phyloP scores from a whole-genome alignment of 2,888 invertebrate species.

The Andrena camellia region DNA sequence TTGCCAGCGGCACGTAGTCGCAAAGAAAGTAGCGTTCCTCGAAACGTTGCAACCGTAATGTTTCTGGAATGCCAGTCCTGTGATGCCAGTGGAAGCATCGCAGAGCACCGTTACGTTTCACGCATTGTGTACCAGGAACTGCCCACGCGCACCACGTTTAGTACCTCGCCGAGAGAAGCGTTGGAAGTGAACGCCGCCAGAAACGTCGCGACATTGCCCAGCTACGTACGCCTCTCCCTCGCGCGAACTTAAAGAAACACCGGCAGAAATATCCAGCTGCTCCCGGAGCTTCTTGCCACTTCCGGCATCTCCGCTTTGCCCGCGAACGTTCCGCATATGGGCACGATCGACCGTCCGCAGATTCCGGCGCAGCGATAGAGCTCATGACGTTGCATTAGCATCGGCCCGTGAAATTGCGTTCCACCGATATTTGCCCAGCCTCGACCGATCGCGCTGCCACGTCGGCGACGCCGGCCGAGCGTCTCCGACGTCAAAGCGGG shows the following conservation, averaged over 20 bases:
- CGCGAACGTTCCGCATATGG: not conserved
- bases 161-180: constrained; percentile 1
- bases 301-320: not conserved
- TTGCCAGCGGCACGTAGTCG: not conserved
- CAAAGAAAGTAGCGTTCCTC: constrained; percentile 24
- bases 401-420: constrained; percentile 74
- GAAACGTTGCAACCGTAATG: constrained; percentile 31
- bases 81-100: constrained; percentile 28
- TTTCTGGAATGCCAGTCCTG: constrained; percentile 34
- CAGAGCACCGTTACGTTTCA: constrained; percentile 48
- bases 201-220: not conserved
- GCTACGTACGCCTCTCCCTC: not conserved
- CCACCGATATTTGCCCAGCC: constrained; percentile 65
- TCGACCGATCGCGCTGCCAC: constrained; percentile 16
- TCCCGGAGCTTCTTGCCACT: too few relatives aligned
- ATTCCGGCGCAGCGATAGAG: constrained; percentile 41
- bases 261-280: too few relatives aligned
- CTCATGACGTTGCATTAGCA: constrained; percentile 67
- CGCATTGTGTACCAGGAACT: constrained; percentile 44
- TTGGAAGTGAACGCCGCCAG: not conserved
- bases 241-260: too few relatives aligned
- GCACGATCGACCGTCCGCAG: constrained; percentile 34
- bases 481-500: constrained; percentile 19
- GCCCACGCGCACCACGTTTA: constrained; percentile 4
- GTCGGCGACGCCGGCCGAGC: not conserved